phyloP scores from a whole-genome alignment of 1,140 invertebrate genomes.

The Drosophila carrolli region DNA sequence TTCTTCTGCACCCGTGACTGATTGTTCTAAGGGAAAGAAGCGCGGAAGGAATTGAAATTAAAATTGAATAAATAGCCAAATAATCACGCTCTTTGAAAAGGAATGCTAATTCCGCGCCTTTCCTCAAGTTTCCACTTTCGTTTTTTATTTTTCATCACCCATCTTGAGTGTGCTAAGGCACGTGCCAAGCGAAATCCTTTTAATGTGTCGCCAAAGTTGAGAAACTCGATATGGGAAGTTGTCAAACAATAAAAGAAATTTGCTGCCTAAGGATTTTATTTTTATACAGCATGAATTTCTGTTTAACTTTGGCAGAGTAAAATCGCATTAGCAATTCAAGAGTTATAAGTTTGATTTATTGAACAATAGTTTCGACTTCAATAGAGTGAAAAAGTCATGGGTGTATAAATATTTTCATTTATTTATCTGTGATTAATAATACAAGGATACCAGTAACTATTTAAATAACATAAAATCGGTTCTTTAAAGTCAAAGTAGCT shows the following conservation, averaged over 20 bases:
- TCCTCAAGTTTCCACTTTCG: constrained; percentile 61
- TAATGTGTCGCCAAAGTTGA: constrained; percentile 71
- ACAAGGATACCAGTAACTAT: too few relatives aligned
- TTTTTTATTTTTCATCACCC: constrained; percentile 18
- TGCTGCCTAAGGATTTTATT: background rate
- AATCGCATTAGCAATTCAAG: background rate
- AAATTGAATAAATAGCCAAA: constrained; percentile 80
- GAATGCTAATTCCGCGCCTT: constrained; percentile 72
- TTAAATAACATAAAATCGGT: too few relatives aligned
- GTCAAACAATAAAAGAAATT: constrained; percentile 19
- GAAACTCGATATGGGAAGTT: constrained; percentile 41
- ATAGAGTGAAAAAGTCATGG: too few relatives aligned
- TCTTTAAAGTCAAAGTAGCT: too few relatives aligned
- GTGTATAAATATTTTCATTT: too few relatives aligned
- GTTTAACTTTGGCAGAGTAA: background rate
- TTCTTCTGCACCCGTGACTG: constrained; percentile 63
- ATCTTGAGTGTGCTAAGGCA: constrained; percentile 37
- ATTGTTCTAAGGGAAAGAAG: constrained; percentile 39
- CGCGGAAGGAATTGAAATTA: constrained; percentile 45
- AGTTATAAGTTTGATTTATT: background rate
- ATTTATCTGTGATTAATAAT: too few relatives aligned
- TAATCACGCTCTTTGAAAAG: constrained; percentile 73
- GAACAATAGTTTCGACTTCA: too few relatives aligned
- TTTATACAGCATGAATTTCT: background rate
- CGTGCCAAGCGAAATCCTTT: constrained; percentile 74